A percentile compares a stretch with the other conserved stretches of the same genome.
Conservation (phyloP, 2,888 invertebrate genomes). For the Pristionchus exspectatus region DNA sequence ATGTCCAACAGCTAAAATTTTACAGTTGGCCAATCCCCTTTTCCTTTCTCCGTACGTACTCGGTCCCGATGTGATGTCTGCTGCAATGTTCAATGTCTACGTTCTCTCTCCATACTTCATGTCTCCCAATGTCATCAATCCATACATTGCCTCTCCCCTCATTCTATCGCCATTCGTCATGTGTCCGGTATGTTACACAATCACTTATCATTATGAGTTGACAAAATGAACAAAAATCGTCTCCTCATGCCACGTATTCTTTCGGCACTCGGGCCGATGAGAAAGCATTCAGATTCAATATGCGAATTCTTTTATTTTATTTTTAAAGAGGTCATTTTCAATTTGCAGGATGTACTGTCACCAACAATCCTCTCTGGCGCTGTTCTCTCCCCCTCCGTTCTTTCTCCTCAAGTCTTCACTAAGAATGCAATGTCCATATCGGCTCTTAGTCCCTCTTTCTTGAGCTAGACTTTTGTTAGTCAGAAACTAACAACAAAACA, state of each 20-base stretch:
- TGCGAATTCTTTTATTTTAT: no score
- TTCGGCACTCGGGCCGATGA: no score
- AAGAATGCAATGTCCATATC: conserved; percentile 68
- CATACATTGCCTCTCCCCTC: conserved; percentile 63
- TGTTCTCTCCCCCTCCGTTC: conserved; percentile 58
- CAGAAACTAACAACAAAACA: no score
- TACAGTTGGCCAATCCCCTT: conserved; percentile 58
- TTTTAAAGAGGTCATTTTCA: no score
- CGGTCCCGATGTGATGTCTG: conserved; percentile 58
- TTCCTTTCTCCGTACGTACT: conserved; percentile 59
- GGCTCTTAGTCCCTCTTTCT: conserved; percentile 67
- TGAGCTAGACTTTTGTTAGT: conserved; percentile 22
- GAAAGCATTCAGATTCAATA: no score
- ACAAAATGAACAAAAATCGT: no score
- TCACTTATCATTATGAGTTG: no score
- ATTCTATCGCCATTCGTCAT: conserved; percentile 65
- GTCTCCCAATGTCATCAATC: conserved; percentile 71
- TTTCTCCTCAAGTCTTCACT: conserved; percentile 69
- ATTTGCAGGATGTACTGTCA: conserved; percentile 62
- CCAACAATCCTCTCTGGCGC: conserved; percentile 67
- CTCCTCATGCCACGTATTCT: no score
- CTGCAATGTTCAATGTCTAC: conserved; percentile 64
- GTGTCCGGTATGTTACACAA: conserved; percentile 56
- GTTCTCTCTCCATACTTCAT: conserved; percentile 68
- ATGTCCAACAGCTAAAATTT: neutral